phyloP scores from a whole-genome alignment of 1,140 invertebrate species.

The Formica selysi region DNA sequence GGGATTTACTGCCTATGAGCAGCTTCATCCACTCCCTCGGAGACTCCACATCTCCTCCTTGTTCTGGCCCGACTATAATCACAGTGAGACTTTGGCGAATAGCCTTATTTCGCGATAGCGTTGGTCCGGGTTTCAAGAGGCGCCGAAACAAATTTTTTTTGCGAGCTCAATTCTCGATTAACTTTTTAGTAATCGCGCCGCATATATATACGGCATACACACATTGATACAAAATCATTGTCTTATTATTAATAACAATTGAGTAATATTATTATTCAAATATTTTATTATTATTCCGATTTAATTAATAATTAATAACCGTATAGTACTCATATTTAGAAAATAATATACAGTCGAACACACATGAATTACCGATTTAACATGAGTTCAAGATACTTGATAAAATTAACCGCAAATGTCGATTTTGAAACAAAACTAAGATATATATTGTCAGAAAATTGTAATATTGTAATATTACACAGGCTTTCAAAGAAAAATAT shows the following conservation, averaged over 20 bases:
- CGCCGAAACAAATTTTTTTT: not conserved
- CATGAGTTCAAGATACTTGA: not conserved
- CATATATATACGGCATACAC: not conserved
- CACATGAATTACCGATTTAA: not conserved
- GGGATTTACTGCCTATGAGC: constrained; percentile 70
- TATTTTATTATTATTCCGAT: not conserved
- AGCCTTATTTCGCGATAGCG: constrained; percentile 53
- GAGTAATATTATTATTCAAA: not conserved
- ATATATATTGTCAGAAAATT: not conserved
- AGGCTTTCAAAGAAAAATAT: not conserved
- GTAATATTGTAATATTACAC: not conserved
- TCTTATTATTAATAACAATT: not conserved
- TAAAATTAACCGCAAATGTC: not conserved
- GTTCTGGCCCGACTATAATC: constrained; percentile 49
- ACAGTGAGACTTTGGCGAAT: constrained; percentile 20
- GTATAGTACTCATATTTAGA: too few species aligned
- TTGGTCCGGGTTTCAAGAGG: not conserved
- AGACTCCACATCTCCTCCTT: not conserved
- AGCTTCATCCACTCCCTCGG: constrained; percentile 49
- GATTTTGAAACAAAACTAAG: not conserved
- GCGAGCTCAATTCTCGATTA: not conserved
- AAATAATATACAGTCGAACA: too few species aligned
- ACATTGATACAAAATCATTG: not conserved
- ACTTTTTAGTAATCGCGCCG: not conserved
- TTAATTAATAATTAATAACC: not conserved